Base-by-base conservation (phyloP, 2,113 vertebrate genomes). In the Pelecanoides urinatrix region DNA sequence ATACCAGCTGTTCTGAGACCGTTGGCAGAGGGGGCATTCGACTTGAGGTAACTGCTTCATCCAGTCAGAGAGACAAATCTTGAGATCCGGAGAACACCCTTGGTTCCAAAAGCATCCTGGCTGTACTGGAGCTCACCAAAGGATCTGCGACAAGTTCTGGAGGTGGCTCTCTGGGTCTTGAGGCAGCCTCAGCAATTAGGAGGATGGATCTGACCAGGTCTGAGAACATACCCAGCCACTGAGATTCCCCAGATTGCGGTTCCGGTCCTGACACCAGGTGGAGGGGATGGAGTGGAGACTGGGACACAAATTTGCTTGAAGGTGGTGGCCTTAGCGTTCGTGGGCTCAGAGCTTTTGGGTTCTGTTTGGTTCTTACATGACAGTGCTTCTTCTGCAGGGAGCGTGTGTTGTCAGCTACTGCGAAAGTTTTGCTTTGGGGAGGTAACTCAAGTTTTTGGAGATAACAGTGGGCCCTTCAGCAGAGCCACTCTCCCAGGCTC, bases 231-330 rank as follows among this genome's bases (percentile, higher is more conserved):
- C 30, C 13, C 42, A 29, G 72, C 17, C n/a, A 27, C 21, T 5
- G 36, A 18, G 36, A 13, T 8, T 34, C 42, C 44, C 42, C 30
- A 15, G 25, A 7, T 2, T 2, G 25, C 3, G 1, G 49, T 13
- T 36, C 32, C 1, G 2, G 11, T 42, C 58, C n/a, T 3, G 32
- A 22, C 17, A 20, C 11, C 0, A 4, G 34, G 52, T 2, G 5
- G 10, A 52, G 10, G 36, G 58, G 22, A 63, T 4, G 13, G 21
- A 17, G 19, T 5, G 16, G 56, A 19, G 32, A 9, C 15, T 21
- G 29, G 36, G 58, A 34, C 80, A 27, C 11, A 13, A 17, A 63
- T 45, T n/a, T 11, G 21, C 65, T 47, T 16, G 25, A 47, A 22
- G 11, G 21, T 9, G 14, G 4, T 9, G n/a, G 20, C 25, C 26